A percentile compares a stretch with the other conserved stretches of the same genome.
phyloP scores from a whole-genome alignment of 2,113 vertebrate genomes.

The Nanorana parkeri region DNA sequence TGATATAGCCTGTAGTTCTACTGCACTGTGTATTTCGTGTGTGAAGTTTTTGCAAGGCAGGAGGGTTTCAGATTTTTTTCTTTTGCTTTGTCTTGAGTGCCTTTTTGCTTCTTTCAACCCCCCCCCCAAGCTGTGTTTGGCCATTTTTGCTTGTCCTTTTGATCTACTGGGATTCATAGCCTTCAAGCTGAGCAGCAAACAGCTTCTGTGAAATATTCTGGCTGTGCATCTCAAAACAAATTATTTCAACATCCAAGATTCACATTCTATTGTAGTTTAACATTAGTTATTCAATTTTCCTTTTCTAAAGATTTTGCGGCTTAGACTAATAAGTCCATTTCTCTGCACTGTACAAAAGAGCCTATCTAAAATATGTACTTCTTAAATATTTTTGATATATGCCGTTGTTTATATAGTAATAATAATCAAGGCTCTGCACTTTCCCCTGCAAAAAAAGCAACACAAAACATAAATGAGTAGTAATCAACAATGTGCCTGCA shows the following conservation, averaged over 20 bases:
- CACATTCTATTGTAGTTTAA: slow-evolving; percentile 4
- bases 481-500: too few relatives aligned
- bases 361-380: background rate
- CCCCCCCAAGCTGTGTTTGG: background rate
- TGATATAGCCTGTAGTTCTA: too few relatives aligned
- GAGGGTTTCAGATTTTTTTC: too few relatives aligned
- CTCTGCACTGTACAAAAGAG: background rate
- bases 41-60: too few relatives aligned
- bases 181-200: slow-evolving; percentile 30
- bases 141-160: background rate
- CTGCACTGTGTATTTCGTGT: too few relatives aligned
- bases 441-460: too few relatives aligned
- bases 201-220: background rate
- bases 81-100: background rate
- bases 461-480: too few relatives aligned
- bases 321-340: slow-evolving; percentile 36
- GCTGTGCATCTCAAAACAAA: slow-evolving; percentile 7
- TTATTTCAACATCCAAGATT: slow-evolving; percentile 7
- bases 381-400: background rate
- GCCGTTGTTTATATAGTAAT: background rate
- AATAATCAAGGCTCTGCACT: background rate
- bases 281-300: slow-evolving; percentile 17
- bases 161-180: slow-evolving; percentile 34
- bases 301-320: slow-evolving; percentile 2
- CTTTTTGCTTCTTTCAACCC: background rate